Base-by-base conservation (phyloP, 1,140 invertebrate genomes). In the Myzus persicae region DNA sequence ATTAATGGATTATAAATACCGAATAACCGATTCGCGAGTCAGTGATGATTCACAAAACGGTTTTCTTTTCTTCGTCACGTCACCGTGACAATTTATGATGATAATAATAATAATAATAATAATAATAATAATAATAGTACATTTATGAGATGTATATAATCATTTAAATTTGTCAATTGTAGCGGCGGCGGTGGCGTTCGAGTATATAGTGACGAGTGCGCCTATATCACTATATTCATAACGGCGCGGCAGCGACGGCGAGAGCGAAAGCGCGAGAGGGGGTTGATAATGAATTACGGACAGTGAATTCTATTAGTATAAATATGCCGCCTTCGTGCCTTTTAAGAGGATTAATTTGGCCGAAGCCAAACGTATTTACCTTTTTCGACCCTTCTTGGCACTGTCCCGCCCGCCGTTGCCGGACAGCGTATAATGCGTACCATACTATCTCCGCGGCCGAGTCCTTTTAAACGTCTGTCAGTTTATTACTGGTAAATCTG, bases 281-380 rank as follows among this genome's bases (percentile, higher is more conserved):
- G 91, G 91, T 54, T 40, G 91, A 92, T 92, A 92, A 92, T 92
- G 91, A 92, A 84, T 92, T 92, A 92, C 38, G 81, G 91, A 38
- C 67, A 82, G 90, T 81, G 76, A 38, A 92, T 93, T 93, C 91
- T 93, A 93, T 93, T 93, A 93, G 81, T 85, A 93, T 93, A 93
- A 93, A 93, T 93, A 84, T 85, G 91, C 76, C 67, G 90, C 67
- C 90, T 81, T 48, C 46, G 59, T 81, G 91, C 81, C 81, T 85
- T 85, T 93, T 93, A 93, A 93, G 91, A 93, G 91, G 91, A 93
- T 93, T 93, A 93, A 93, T 85, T 85, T 51, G 81, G 91, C 91
- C 91, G 90, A 91, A 91, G 90, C 90, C 91, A 84, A 93, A 93
- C 91, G 91, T 93, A 93, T 93, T 85, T 93, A 93, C 91, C 91